Evolutionary conservation across 2,113 vertebrate species (phyloP).

Genomic region (Numida meleagris): DNA sequence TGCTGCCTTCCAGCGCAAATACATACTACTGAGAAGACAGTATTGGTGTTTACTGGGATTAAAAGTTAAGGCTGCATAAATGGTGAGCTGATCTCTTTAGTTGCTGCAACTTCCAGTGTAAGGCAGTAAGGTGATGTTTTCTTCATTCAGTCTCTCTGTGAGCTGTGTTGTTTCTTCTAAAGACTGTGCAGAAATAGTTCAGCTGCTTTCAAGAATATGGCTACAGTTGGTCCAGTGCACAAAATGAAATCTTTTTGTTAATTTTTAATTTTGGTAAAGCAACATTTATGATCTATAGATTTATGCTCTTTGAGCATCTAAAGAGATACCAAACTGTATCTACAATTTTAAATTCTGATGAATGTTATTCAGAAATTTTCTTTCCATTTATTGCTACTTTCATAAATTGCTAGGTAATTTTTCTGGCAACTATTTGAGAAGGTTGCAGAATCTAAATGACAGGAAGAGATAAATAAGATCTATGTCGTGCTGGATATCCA

Average conservation of each 20-base stretch:
- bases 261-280: not conserved
- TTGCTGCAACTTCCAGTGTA: not conserved
- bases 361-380: not conserved
- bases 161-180: not conserved
- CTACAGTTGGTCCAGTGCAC: not conserved
- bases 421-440: not conserved
- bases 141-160: not conserved
- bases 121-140: not conserved
- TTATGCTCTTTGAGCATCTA: fast-evolving
- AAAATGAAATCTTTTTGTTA: not conserved
- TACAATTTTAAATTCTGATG: not conserved
- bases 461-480: not conserved
- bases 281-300: not conserved
- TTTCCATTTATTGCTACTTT: not conserved
- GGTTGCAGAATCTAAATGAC: not conserved
- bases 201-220: not conserved
- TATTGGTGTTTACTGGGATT: not conserved
- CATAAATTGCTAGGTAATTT: not conserved
- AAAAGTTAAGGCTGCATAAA: not conserved
- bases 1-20: not conserved
- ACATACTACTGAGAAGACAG: not conserved
- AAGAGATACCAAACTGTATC: not conserved
- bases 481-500: not conserved
- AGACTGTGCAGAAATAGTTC: not conserved
- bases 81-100: not conserved